Evolutionary conservation across 2,888 invertebrate genomes (phyloP).

Genomic region (Amiota mariae): DNA sequence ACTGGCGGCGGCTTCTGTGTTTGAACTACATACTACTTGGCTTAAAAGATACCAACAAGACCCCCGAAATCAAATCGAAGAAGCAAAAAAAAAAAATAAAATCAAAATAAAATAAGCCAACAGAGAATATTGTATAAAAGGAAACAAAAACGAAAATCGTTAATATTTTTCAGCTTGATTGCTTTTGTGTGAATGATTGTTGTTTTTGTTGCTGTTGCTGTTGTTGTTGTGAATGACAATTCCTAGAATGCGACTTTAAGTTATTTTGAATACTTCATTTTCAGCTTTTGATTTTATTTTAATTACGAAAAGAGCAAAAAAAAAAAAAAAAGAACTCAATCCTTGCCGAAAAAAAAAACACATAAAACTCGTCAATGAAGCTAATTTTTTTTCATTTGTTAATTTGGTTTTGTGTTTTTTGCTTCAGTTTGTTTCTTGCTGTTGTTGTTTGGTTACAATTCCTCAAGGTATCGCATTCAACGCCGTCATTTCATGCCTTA

Average conservation of each 20-base stretch:
- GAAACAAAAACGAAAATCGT: slow-evolving; percentile 11
- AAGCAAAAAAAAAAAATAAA: slow-evolving; percentile 13
- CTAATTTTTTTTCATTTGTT: slow-evolving; percentile 8
- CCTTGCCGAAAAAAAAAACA: not conserved
- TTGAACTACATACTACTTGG: slow-evolving; percentile 8
- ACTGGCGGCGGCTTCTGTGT: slow-evolving; percentile 32
- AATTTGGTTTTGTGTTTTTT: not conserved
- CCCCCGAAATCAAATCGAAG: not conserved
- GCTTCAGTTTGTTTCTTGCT: not conserved
- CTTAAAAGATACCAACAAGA: not conserved
- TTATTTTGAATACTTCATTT: slow-evolving; percentile 13
- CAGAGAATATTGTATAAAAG: slow-evolving; percentile 31
- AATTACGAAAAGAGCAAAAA: not conserved
- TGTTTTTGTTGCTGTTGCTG: not conserved
- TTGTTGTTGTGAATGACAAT: not conserved
- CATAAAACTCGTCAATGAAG: slow-evolving; percentile 26
- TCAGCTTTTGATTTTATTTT: not conserved
- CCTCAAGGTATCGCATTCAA: slow-evolving; percentile 69
- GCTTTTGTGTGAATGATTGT: not conserved
- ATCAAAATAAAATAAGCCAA: slow-evolving; percentile 3
- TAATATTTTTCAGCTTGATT: slow-evolving; percentile 14
- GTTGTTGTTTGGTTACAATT: slow-evolving; percentile 49
- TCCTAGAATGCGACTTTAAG: slow-evolving; percentile 10
- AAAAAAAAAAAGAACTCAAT: not conserved
- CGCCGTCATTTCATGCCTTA: slow-evolving; percentile 45